A percentile compares a stretch with the other conserved stretches of the same genome.
phyloP scores from a whole-genome alignment of 2,888 invertebrate species.

The Luffia ferchaultella region DNA sequence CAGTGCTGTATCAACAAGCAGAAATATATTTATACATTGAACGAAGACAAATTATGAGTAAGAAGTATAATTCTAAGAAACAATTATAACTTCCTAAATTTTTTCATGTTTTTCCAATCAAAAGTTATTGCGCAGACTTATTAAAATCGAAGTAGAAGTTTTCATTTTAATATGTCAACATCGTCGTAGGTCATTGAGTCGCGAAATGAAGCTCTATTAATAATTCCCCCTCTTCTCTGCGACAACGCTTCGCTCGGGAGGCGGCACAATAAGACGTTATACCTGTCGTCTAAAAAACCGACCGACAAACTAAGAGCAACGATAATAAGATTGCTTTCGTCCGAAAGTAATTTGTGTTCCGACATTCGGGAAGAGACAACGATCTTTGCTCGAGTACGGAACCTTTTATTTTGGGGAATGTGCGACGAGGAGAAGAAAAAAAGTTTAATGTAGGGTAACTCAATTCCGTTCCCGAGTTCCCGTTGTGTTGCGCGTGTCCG shows the following conservation, averaged over 20 bases:
- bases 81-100: no score
- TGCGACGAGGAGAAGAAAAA: slow-evolving; percentile 16
- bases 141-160: background rate
- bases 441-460: slow-evolving; percentile 53
- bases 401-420: slow-evolving; percentile 37
- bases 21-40: no score
- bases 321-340: slow-evolving; percentile 33
- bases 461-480: slow-evolving; percentile 32
- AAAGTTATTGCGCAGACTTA: background rate
- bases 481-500: slow-evolving; percentile 30
- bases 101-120: background rate
- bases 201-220: background rate
- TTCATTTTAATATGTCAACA: background rate
- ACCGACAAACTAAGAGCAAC: slow-evolving; percentile 28
- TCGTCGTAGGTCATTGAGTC: background rate
- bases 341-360: slow-evolving; percentile 33
- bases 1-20: no score
- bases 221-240: slow-evolving; percentile 1
- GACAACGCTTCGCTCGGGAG: background rate
- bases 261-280: background rate
- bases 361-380: slow-evolving; percentile 16
- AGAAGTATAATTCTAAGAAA: no score
- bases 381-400: slow-evolving; percentile 15
- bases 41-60: no score
- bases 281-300: background rate